Conservation (phyloP, 2,888 invertebrate species). For the Cerastis leucographa region DNA sequence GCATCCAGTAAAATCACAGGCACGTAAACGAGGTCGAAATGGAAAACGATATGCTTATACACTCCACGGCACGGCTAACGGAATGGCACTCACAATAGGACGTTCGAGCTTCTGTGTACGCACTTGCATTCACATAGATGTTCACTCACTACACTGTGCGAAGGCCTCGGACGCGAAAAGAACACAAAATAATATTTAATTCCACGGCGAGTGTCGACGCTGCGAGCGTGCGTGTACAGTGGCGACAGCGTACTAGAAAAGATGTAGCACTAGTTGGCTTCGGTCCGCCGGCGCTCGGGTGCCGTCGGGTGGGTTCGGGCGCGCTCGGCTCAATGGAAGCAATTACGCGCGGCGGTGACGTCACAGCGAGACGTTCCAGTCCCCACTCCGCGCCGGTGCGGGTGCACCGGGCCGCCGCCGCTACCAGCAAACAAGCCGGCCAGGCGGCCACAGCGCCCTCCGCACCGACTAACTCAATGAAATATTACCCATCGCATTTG, state of each 20-base stretch:
- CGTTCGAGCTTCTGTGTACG: slow-evolving; percentile 45
- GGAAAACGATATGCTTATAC: slow-evolving; percentile 76
- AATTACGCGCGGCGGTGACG: slow-evolving; percentile 83
- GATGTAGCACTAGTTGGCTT: slow-evolving; percentile 86
- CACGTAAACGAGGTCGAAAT: slow-evolving; percentile 85
- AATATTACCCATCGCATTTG: slow-evolving; percentile 37
- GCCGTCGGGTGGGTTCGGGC: slow-evolving; percentile 78
- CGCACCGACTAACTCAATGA: slow-evolving; percentile 48
- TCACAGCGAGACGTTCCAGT: slow-evolving; percentile 77
- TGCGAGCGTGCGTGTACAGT: slow-evolving; percentile 78
- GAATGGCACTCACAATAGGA: slow-evolving; percentile 60
- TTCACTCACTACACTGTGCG: slow-evolving; percentile 65
- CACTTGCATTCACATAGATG: slow-evolving; percentile 55
- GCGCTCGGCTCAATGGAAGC: slow-evolving; percentile 83
- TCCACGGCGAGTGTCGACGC: slow-evolving; percentile 61
- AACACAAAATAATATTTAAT: slow-evolving; percentile 69
- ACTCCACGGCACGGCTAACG: slow-evolving; percentile 77
- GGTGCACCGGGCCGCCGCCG: slow-evolving; percentile 65
- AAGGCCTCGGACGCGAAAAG: slow-evolving; percentile 70
- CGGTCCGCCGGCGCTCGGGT: slow-evolving; percentile 79
- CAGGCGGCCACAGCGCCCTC: neutral
- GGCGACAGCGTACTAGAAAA: slow-evolving; percentile 88
- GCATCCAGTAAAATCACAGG: slow-evolving; percentile 77
- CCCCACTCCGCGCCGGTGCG: slow-evolving; percentile 69
- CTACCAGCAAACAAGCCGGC: slow-evolving; percentile 30